These are phyloP conservation scores for Urechis unicinctus DNA, from an alignment of 2,888 invertebrate species.

Conservation along the genomic window DNA sequence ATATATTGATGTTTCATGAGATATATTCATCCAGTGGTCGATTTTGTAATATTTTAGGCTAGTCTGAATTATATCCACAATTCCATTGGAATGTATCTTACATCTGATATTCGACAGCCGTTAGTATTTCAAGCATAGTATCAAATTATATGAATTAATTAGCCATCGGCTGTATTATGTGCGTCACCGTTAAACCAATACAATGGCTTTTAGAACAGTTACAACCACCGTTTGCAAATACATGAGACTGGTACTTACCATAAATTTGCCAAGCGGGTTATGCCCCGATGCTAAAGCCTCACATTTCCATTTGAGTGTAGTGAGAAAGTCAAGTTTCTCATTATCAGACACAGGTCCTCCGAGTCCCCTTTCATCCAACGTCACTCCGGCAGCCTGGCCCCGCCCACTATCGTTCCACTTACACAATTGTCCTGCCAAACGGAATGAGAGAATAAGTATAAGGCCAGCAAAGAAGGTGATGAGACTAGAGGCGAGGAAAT, in stretches of 20 bases:
- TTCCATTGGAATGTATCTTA: too few species aligned
- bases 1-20: too few species aligned
- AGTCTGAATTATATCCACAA: too few species aligned
- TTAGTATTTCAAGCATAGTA: too few species aligned
- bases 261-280: conserved; percentile 86
- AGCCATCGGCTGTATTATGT: too few species aligned
- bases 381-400: conserved; percentile 10
- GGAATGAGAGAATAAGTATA: conserved; percentile 86
- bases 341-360: not conserved
- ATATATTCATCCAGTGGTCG: too few species aligned
- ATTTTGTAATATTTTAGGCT: too few species aligned
- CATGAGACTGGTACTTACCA: conserved; percentile 28
- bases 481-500: conserved; percentile 87
- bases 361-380: not conserved
- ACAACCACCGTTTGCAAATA: too few species aligned
- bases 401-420: conserved; percentile 57
- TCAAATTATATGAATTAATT: too few species aligned
- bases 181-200: too few species aligned
- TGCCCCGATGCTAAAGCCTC: conserved; percentile 99
- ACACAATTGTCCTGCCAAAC: conserved; percentile 59
- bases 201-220: too few species aligned
- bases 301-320: conserved; percentile 19
- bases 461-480: conserved; percentile 90
- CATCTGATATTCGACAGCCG: too few species aligned
- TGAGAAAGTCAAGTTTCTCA: not conserved